Conservation (phyloP, 2,797 vertebrate species). For the Hydrolagus colliei region DNA sequence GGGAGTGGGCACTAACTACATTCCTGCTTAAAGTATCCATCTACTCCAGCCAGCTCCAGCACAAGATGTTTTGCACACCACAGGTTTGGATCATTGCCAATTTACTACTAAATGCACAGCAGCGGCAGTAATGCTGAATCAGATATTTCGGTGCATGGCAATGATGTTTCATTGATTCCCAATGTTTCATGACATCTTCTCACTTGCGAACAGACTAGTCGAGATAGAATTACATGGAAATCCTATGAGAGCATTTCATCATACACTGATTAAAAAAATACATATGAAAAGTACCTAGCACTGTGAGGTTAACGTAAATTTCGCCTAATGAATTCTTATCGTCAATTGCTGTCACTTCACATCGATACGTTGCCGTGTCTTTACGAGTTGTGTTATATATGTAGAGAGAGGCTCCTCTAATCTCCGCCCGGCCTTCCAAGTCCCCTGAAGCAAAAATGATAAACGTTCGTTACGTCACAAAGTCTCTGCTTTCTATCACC, state of each 20-base stretch:
- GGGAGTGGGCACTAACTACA: neutral
- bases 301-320: conserved; percentile 82
- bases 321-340: conserved; percentile 87
- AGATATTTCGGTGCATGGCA: neutral
- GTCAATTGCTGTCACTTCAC: conserved; percentile 82
- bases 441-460: conserved; percentile 61
- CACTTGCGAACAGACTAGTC: neutral
- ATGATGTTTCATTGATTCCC: neutral
- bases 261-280: neutral
- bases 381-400: conserved; percentile 81
- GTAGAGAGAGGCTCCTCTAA: conserved; percentile 78
- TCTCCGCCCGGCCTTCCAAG: conserved; percentile 73
- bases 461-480: neutral
- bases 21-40: neutral
- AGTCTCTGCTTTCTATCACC: neutral
- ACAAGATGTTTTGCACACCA: neutral
- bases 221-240: neutral
- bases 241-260: neutral
- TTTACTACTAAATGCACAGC: too few relatives aligned
- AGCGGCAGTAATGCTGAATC: too few relatives aligned
- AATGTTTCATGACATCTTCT: neutral
- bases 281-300: conserved; percentile 69
- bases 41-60: neutral
- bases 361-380: conserved; percentile 90
- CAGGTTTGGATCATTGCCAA: neutral